These are phyloP conservation scores for Eueremaeus valkanovi DNA, from an alignment of 2,888 invertebrate genomes.

Conservation along the genomic window DNA sequence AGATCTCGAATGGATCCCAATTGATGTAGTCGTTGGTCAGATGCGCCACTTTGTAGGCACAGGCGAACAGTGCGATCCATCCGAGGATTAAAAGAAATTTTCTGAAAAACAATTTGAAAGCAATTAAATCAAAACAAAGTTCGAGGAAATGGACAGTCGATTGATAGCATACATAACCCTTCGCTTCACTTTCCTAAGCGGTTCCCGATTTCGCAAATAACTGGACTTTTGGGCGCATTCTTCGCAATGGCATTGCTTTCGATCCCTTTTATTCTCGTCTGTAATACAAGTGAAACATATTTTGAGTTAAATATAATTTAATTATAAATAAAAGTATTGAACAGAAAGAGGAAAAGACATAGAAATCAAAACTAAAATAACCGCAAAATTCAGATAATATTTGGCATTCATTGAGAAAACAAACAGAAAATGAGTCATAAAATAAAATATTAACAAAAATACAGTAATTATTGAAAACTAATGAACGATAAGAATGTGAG, in stretches of 20 bases:
- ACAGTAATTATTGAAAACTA: too few relatives aligned
- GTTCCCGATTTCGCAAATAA: slow-evolving; percentile 75
- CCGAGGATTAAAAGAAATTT: slow-evolving; percentile 67
- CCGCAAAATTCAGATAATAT: too few relatives aligned
- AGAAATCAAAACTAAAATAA: too few relatives aligned
- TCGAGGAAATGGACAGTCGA: background rate
- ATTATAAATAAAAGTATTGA: background rate
- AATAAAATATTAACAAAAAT: too few relatives aligned
- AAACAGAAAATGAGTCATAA: too few relatives aligned
- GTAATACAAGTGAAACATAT: too few relatives aligned
- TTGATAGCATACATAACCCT: slow-evolving; percentile 59
- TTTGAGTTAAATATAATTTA: background rate
- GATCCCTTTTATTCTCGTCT: slow-evolving; percentile 70
- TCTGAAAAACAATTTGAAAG: slow-evolving; percentile 33
- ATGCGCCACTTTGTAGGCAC: slow-evolving; percentile 88
- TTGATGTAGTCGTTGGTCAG: slow-evolving; percentile 98
- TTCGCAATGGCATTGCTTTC: slow-evolving; percentile 81
- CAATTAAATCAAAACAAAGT: background rate
- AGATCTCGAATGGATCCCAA: slow-evolving; percentile 96
- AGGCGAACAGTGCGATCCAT: slow-evolving; percentile 72
- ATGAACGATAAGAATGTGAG: background rate
- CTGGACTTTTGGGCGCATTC: slow-evolving; percentile 78
- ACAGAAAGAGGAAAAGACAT: too few relatives aligned
- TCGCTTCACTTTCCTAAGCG: slow-evolving; percentile 78
- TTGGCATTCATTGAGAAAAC: too few relatives aligned